Percentiles rank a stretch among this genome's conserved stretches.
Conservation (phyloP, 2,888 invertebrate species). For the Muschampia plurimacula region DNA sequence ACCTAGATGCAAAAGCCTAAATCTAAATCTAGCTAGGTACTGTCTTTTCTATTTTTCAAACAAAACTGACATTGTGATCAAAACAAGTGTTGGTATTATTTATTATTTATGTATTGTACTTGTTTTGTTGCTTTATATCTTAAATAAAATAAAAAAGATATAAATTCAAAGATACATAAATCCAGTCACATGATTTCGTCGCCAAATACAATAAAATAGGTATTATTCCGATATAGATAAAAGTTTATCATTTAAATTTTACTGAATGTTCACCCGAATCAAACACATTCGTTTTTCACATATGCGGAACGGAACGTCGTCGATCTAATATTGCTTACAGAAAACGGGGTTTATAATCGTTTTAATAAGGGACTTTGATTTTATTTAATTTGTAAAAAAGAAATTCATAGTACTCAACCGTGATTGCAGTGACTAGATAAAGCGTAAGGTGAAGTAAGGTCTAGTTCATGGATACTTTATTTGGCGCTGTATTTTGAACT, state of each 20-base stretch:
- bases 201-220: neutral
- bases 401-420: neutral
- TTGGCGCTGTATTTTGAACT: slow-evolving; percentile 46
- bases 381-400: neutral
- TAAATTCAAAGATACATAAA: slow-evolving; percentile 2
- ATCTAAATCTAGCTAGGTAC: too few relatives aligned
- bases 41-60: too few relatives aligned
- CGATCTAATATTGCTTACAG: slow-evolving; percentile 14
- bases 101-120: too few relatives aligned
- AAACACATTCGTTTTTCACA: neutral
- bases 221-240: slow-evolving; percentile 38
- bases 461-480: slow-evolving; percentile 69
- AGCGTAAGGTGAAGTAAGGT: slow-evolving; percentile 51
- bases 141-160: neutral
- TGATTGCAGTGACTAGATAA: slow-evolving; percentile 41
- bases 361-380: neutral
- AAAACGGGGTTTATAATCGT: slow-evolving; percentile 5
- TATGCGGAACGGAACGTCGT: slow-evolving; percentile 55
- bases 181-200: slow-evolving; percentile 24
- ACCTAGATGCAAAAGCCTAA: too few relatives aligned
- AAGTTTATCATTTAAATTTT: slow-evolving; percentile 39
- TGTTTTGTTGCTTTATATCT: too few relatives aligned
- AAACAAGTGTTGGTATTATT: too few relatives aligned
- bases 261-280: neutral
- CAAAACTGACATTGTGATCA: too few relatives aligned